Evolutionary conservation across 92 coral and sea anemone species (phyloP), one percentile per base, ranked within the genome.

Genomic region (Meandrina meandrites): DNA sequence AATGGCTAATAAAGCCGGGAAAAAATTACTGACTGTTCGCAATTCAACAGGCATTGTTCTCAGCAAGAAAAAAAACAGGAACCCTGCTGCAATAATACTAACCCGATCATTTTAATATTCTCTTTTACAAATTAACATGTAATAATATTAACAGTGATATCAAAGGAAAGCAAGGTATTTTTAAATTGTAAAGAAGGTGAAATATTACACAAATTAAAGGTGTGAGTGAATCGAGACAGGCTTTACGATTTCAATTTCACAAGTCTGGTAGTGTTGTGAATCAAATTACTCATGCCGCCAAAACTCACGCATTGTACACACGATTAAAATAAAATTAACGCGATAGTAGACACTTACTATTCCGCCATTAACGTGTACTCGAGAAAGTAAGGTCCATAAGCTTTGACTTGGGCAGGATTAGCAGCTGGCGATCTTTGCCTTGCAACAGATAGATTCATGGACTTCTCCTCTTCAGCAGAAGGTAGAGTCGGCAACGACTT

Each of bases 331-430:
- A 7, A 35, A 31, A 84, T n/a, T 62, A 75, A 37, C 6, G 81
- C 34, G 35, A 73, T 18, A 74, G 40, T 4, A 34, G 50, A 81
- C n/a, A 89, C 99, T 97, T 80, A 97, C 99, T 97, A 97, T 90
- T 97, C 99, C 19, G 99, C 98, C 96, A 97, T 91, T 40, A 97
- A 75, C 4, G 99, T 97, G 85, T 97, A 97, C 84, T 97, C 99
- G 60, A 97, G 83, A 79, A 97, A 97, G 87, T 95, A 97, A 7
- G 99, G 99, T 31, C 99, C 99, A 80, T 97, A 97, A 5, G 99
- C 92, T 67, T 93, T 93, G 54, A 94, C 90, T 69, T 91, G 95
- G n/a, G 81, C 18, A n/a, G 98, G 92, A 54, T 91, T 90, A 13
- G 96, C 87, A 9, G 85, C 92, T 8, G 98, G 97, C 30, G 98